Conservation (phyloP, 2,797 vertebrate species). For the Semaprochilodus insignis region DNA sequence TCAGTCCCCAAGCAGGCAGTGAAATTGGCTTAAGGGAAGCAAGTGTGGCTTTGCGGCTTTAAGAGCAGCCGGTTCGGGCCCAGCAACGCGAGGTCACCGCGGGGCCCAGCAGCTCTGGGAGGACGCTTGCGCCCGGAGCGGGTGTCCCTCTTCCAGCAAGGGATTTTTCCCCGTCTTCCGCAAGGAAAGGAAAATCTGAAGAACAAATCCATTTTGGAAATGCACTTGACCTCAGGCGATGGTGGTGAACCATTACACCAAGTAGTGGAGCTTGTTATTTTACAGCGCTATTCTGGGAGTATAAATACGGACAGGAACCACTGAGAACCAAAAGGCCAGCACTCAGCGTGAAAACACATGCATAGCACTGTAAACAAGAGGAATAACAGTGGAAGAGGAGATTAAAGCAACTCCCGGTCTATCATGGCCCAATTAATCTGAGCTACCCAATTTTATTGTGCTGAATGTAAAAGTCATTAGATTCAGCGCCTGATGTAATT, state of each 20-base stretch:
- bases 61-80: conserved; percentile 43
- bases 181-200: conserved; percentile 50
- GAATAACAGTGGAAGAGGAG: neutral
- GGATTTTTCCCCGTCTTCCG: conserved; percentile 48
- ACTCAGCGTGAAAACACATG: conserved; percentile 33
- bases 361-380: conserved; percentile 34
- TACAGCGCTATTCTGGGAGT: conserved; percentile 47
- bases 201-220: conserved; percentile 55
- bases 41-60: conserved; percentile 59
- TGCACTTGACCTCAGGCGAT: conserved; percentile 49
- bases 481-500: neutral
- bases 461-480: neutral
- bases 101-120: conserved; percentile 39
- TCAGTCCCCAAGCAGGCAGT: conserved; percentile 32
- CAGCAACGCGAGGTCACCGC: conserved; percentile 29
- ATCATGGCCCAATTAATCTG: neutral
- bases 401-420: conserved; percentile 14
- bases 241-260: conserved; percentile 32
- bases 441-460: conserved; percentile 11
- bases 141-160: conserved; percentile 44
- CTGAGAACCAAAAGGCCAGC: conserved; percentile 14
- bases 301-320: conserved; percentile 35
- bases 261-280: conserved; percentile 54
- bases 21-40: conserved; percentile 47
- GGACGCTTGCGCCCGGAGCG: conserved; percentile 30